Evolutionary conservation across 2,113 vertebrate species (phyloP).

Genomic region (Poeciliopsis retropinna): DNA sequence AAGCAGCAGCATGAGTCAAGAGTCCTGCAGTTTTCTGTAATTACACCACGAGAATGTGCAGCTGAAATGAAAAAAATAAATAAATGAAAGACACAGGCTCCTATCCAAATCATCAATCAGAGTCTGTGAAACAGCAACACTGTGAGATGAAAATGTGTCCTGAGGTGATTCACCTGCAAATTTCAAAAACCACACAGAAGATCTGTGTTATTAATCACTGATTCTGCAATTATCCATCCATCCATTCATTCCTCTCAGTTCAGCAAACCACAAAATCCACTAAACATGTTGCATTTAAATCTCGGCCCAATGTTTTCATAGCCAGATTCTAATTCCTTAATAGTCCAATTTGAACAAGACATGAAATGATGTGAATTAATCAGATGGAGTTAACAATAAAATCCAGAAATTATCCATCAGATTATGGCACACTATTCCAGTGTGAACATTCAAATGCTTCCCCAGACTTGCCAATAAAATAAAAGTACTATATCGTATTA

Average conservation of each 20-base stretch:
- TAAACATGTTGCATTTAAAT: not conserved
- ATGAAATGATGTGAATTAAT: not conserved
- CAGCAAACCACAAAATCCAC: too few species aligned
- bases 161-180: conserved; percentile 28
- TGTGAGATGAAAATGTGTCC: conserved; percentile 17
- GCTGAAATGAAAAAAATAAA: not conserved
- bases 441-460: not conserved
- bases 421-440: too few species aligned
- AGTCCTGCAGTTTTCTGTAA: not conserved
- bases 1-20: conserved; percentile 3
- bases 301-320: too few species aligned
- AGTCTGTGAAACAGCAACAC: conserved; percentile 10
- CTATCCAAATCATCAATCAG: conserved; percentile 34
- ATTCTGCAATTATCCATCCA: not conserved
- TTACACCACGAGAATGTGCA: conserved; percentile 1
- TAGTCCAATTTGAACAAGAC: not conserved
- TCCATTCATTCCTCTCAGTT: too few species aligned
- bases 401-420: too few species aligned
- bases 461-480: not conserved
- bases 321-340: too few species aligned
- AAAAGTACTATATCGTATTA: too few species aligned
- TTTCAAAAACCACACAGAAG: not conserved
- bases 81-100: not conserved
- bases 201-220: not conserved
- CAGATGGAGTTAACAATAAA: too few species aligned